These are phyloP conservation scores for Cataglyphis albicans DNA, from an alignment of 2,888 invertebrate genomes.

Conservation along the genomic window DNA sequence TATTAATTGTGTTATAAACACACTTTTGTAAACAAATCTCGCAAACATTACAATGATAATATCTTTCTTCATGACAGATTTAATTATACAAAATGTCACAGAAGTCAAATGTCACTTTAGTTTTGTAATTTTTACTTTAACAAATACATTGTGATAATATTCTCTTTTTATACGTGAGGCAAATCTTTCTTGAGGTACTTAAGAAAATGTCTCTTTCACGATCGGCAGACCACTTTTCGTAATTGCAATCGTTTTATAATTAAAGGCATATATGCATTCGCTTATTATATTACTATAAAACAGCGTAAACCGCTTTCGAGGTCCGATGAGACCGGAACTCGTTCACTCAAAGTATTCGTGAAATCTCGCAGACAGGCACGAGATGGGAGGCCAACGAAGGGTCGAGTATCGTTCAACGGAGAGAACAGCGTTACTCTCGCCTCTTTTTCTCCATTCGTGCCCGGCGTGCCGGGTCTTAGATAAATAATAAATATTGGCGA, in stretches of 20 bases:
- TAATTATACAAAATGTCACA: not conserved
- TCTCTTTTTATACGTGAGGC: too few species aligned
- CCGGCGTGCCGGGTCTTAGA: constrained; percentile 33
- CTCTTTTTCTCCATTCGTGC: constrained; percentile 38
- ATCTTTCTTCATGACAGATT: not conserved
- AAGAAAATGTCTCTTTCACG: not conserved
- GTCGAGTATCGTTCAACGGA: constrained; percentile 51
- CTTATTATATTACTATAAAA: constrained; percentile 39
- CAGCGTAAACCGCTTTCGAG: constrained; percentile 39
- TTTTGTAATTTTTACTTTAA: not conserved
- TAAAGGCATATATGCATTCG: constrained; percentile 6
- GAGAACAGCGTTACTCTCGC: constrained; percentile 26
- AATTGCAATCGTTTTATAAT: constrained; percentile 39
- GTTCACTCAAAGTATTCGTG: constrained; percentile 44
- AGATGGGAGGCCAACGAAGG: constrained; percentile 32
- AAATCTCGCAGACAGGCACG: constrained; percentile 49
- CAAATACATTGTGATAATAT: not conserved
- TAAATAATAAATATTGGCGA: constrained; percentile 52
- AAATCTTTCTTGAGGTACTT: not conserved
- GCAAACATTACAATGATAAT: constrained; percentile 1
- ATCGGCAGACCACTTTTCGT: constrained; percentile 6
- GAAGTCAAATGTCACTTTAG: not conserved
- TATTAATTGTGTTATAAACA: not conserved
- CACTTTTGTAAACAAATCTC: not conserved
- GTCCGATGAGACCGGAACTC: constrained; percentile 41